Evolutionary conservation across 2,797 vertebrate species (phyloP), one percentile per base, ranked within the genome.

Genomic region (Crypturellus tataupa): DNA sequence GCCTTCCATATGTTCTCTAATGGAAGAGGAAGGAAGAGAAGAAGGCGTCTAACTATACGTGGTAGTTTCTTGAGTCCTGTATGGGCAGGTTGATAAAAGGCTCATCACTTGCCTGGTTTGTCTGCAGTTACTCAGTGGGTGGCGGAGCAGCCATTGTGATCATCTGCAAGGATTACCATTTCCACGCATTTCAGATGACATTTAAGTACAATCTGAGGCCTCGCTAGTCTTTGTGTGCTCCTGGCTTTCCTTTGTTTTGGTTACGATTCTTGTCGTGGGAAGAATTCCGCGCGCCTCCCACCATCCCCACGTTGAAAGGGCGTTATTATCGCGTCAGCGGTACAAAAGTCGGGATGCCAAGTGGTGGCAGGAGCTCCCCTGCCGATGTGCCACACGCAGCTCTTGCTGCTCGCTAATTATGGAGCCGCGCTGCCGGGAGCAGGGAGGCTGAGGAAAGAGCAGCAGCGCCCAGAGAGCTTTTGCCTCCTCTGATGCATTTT

Each of bases 311-410:
- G 85, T 37, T 96, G 96, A 94, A 97, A 97, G 94, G 95, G 85
- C 96, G 79, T 95, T 97, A 97, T 98, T 97, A 98, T 94, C 94
- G 2, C 85, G 85, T 97, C 97, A 96, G 55, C 81, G 33, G 90
- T 94, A 83, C 60, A 81, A 94, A 91, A 63, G 44, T 59, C 91
- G 94, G 68, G 78, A 87, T 85, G 68, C 39, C 29, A 95, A 96
- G 96, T 56, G 71, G 96, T 94, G 86, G 83, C 80, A 64, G 91
- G 90, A 94, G 55, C 89, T 93, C 90, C 71, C 71, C 80, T 96
- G 91, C 87, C 89, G 86, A 90, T 87, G 82, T 63, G 84, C n/a
- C 37, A 72, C 91, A 80, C 85, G 85, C 86, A 95, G 96, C 76
- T 88, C 78, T 18, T 90, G 96, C 92, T 94, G 63, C 96, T 97